Evolutionary conservation across 2,888 invertebrate genomes (phyloP).

Genomic region (Lumbricus terrestris): DNA sequence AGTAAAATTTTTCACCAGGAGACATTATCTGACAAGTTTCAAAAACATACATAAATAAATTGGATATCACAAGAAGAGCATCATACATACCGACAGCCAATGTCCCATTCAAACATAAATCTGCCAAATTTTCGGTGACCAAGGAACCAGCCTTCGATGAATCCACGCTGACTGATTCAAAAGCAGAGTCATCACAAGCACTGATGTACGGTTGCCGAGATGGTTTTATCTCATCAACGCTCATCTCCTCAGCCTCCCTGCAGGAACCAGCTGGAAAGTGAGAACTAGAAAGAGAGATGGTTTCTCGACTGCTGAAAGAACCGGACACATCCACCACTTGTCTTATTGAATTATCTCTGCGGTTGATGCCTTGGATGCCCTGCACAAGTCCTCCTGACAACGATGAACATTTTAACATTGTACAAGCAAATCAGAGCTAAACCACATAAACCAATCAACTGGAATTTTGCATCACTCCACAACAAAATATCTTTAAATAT

Average conservation of each 20-base stretch:
- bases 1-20: no score
- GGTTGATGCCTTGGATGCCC: background rate
- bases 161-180: background rate
- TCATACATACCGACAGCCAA: background rate
- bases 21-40: background rate
- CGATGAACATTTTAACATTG: background rate
- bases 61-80: background rate
- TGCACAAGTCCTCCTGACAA: background rate
- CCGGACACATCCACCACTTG: background rate
- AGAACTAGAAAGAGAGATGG: background rate
- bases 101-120: background rate
- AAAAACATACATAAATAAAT: background rate
- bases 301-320: background rate
- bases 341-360: background rate
- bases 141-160: background rate
- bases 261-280: background rate
- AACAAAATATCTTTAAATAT: no score
- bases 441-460: no score
- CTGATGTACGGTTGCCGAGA: background rate
- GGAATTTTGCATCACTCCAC: no score
- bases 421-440: background rate
- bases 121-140: background rate
- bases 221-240: background rate
- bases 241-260: background rate
- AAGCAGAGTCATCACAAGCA: background rate